Evolutionary conservation across 2,797 vertebrate species (phyloP), one percentile per base, ranked within the genome.

Genomic region (Salmo trutta): DNA sequence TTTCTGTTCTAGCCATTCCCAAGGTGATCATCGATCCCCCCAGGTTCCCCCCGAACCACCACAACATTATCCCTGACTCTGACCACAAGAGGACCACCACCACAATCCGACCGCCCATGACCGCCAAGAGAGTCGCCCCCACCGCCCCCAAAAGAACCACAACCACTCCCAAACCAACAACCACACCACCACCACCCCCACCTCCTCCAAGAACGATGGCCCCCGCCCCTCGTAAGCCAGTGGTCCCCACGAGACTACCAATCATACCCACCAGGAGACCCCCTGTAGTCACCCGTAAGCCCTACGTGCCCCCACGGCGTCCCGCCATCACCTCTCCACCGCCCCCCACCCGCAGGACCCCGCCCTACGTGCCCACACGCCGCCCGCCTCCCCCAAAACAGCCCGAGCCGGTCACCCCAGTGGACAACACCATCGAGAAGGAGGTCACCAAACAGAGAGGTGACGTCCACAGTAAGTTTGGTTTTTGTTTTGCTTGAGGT

Each of bases 381-480:
- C 56, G 4, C 19, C 70, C 72, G 89, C 91, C 51, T 90, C 90
- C 77, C 84, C 79, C 71, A 80, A 0, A 0, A 77, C 78, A 8
- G 84, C 67, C 12, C 68, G 75, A 3, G 88, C 91, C 0, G 0
- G 91, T 82, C 80, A 84, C 92, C 29, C 88, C 95, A 0, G 91
- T 94, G 53, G 95, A 98, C 91, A 98, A 98, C 93, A 95, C 91
- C 85, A 97, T 97, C 84, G 95, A 95, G 81, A 93, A 93, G 73
- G 95, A 97, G 33, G 94, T 93, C 80, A 93, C 96, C 90, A 99
- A 97, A 88, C 96, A 96, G 79, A 93, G 98, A 90, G 98, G 98
- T 53, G 98, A 99, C 21, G 98, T 99, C 27, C 97, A 98, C 90
- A 99, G 98, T 99, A 93, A 97, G 98, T 6, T 7, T 4, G 0